These are phyloP conservation scores for Apamea anceps DNA, from an alignment of 2,888 invertebrate species.

Conservation along the genomic window DNA sequence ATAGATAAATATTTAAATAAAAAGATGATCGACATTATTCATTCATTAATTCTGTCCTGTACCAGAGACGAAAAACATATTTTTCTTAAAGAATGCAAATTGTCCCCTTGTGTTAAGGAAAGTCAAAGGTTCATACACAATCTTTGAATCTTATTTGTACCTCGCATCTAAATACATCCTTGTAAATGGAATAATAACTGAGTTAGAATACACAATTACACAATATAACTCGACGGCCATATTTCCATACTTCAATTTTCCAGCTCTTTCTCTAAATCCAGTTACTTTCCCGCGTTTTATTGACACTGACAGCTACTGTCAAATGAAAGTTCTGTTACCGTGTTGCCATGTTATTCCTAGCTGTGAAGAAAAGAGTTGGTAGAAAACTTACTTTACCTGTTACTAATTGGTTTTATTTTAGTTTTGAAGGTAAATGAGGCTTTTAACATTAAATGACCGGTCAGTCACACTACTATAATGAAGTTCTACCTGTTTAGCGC, in stretches of 20 bases:
- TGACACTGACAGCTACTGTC: slow-evolving; percentile 30
- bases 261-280: slow-evolving; percentile 11
- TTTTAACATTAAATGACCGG: not conserved
- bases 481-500: not conserved
- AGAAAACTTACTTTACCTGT: not conserved
- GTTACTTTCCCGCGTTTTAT: not conserved
- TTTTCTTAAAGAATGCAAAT: slow-evolving; percentile 51
- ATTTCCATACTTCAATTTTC: slow-evolving; percentile 7
- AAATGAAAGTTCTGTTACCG: not conserved
- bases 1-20: slow-evolving; percentile 31
- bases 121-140: slow-evolving; percentile 53
- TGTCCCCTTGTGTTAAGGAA: slow-evolving; percentile 44
- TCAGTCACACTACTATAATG: not conserved
- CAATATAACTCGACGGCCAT: not conserved
- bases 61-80: slow-evolving; percentile 1
- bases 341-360: slow-evolving; percentile 12
- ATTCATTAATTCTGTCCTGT: slow-evolving; percentile 25
- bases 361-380: not conserved
- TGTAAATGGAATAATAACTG: slow-evolving; percentile 20
- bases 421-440: not conserved
- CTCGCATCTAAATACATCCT: slow-evolving; percentile 37
- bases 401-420: not conserved
- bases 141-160: slow-evolving; percentile 25
- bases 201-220: slow-evolving; percentile 15
- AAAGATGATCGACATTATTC: slow-evolving; percentile 1